Evolutionary conservation across 2,888 invertebrate genomes (phyloP).

Genomic region (Chaitophorus viminalis): DNA sequence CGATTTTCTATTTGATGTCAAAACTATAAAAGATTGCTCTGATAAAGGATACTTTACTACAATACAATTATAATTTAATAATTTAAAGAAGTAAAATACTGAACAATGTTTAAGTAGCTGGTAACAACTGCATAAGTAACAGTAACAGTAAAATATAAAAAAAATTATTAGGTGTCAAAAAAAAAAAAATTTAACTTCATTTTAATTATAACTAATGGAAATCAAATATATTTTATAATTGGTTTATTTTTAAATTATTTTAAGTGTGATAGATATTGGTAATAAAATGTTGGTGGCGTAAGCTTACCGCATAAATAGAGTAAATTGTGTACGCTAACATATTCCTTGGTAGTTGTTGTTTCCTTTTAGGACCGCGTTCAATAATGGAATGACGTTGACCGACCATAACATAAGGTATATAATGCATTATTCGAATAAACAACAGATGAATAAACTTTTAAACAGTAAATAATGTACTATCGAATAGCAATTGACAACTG

Average conservation of each 20-base stretch:
- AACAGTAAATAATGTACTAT: conserved; percentile 11
- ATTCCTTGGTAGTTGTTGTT: neutral
- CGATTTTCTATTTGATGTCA: no score
- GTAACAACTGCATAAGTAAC: no score
- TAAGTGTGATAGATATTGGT: neutral
- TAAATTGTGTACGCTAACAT: neutral
- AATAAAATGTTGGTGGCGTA: neutral
- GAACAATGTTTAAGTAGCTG: no score
- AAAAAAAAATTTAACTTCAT: neutral
- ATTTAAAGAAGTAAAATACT: no score
- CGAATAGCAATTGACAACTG: conserved; percentile 41
- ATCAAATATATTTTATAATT: neutral
- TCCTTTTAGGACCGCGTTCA: neutral
- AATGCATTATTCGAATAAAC: conserved; percentile 3
- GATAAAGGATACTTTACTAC: no score
- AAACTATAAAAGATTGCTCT: no score
- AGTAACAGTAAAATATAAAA: no score
- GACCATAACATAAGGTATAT: neutral
- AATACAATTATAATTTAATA: no score
- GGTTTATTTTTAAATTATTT: no score
- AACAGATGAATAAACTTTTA: conserved; percentile 18
- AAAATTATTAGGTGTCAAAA: no score
- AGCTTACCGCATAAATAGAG: conserved; percentile 32
- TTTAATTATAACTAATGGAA: neutral
- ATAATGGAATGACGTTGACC: conserved; percentile 9